Conservation (phyloP, 2,888 invertebrate genomes). For the Callyntrura sp. region DNA sequence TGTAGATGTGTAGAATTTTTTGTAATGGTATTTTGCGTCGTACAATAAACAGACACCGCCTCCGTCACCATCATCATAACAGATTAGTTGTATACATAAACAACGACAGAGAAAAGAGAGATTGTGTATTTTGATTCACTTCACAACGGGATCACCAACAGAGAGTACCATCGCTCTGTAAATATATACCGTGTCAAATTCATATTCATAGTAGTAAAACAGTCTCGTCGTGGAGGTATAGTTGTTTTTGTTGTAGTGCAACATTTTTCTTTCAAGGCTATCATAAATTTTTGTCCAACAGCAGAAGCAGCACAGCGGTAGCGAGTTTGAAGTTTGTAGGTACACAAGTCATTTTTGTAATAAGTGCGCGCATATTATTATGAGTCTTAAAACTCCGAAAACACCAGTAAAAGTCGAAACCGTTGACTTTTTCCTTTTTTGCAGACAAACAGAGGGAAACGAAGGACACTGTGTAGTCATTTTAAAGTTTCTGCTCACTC, state of each 20-base stretch:
- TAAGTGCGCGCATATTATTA: background rate
- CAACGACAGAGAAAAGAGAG: constrained; percentile 7
- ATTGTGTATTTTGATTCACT: constrained; percentile 40
- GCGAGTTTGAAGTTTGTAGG: too few relatives aligned
- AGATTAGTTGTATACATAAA: constrained; percentile 43
- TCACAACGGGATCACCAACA: constrained; percentile 39
- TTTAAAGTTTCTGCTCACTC: constrained; percentile 69
- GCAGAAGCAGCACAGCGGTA: too few relatives aligned
- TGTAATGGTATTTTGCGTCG: background rate
- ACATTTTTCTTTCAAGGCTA: too few relatives aligned
- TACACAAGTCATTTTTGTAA: constrained; percentile 25
- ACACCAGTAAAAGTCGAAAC: constrained; percentile 8
- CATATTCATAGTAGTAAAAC: too few relatives aligned
- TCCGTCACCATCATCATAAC: constrained; percentile 58
- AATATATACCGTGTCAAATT: too few relatives aligned
- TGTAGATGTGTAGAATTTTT: constrained; percentile 53
- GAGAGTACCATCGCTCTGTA: too few relatives aligned
- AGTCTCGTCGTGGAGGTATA: too few relatives aligned
- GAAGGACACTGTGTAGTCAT: constrained; percentile 61
- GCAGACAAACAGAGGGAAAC: constrained; percentile 6
- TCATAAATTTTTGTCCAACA: too few relatives aligned
- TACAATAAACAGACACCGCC: constrained; percentile 36
- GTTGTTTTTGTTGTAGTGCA: too few relatives aligned
- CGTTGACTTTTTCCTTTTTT: constrained; percentile 50
- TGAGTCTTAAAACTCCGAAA: background rate